A percentile compares a stretch with the other conserved stretches of the same genome.
These are phyloP conservation scores for Chloroclystis v-ata DNA, from an alignment of 2,888 invertebrate species.

Conservation along the genomic window DNA sequence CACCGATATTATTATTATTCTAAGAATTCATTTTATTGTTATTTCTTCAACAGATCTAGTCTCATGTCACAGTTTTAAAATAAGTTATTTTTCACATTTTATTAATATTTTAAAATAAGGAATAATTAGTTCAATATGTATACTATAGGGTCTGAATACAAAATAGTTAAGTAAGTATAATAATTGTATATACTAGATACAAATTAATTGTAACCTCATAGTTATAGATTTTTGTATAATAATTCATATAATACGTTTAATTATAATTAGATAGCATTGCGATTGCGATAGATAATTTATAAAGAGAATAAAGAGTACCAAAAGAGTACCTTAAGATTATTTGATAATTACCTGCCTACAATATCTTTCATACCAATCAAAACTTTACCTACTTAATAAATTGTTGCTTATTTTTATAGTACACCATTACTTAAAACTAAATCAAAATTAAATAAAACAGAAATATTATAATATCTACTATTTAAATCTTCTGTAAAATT, in stretches of 20 bases:
- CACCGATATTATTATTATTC: constrained; percentile 18
- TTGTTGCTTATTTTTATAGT: no score
- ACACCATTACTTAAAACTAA: no score
- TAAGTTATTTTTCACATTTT: constrained; percentile 55
- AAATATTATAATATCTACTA: no score
- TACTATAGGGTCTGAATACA: constrained; percentile 25
- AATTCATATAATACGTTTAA: constrained; percentile 17
- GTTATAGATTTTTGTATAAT: constrained; percentile 12
- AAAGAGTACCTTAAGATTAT: no score
- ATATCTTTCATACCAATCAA: no score
- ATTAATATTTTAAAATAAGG: constrained; percentile 24
- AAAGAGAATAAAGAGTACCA: no score
- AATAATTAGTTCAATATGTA: constrained; percentile 28
- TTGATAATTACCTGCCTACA: no score
- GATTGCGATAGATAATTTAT: no score
- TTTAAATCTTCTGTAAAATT: no score
- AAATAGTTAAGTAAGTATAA: constrained; percentile 7
- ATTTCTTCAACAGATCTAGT: constrained; percentile 69
- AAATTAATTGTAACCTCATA: constrained; percentile 18
- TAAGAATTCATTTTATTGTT: constrained; percentile 34
- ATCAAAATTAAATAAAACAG: no score
- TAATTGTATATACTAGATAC: constrained; percentile 18
- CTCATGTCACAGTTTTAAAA: constrained; percentile 75
- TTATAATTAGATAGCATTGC: no score
- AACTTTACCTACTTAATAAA: no score